Evolutionary conservation across 2,888 invertebrate genomes (phyloP).

Genomic region (Tipula helvola): DNA sequence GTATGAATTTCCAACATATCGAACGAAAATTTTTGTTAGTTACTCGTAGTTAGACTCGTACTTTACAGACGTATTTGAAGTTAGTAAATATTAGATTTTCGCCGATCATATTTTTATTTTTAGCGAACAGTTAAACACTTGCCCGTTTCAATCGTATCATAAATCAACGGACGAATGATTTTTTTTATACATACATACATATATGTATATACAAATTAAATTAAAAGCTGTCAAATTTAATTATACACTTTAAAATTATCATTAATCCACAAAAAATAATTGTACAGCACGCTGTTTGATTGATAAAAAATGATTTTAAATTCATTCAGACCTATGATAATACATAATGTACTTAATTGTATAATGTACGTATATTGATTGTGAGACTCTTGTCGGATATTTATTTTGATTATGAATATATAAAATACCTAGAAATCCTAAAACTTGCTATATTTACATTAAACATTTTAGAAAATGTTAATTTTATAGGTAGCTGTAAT

Average conservation of each 20-base stretch:
- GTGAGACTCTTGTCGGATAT: too few relatives aligned
- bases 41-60: too few relatives aligned
- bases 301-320: not conserved
- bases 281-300: not conserved
- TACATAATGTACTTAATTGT: not conserved
- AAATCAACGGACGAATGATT: not conserved
- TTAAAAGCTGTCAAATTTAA: not conserved
- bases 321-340: not conserved
- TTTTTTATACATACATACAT: too few relatives aligned
- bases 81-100: too few relatives aligned
- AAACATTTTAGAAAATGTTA: not conserved
- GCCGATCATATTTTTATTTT: too few relatives aligned
- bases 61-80: too few relatives aligned
- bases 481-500: not conserved
- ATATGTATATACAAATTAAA: not conserved
- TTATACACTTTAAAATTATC: not conserved
- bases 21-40: too few relatives aligned
- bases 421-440: too few relatives aligned
- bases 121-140: too few relatives aligned
- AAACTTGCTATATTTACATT: not conserved
- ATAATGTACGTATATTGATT: too few relatives aligned
- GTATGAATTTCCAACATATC: too few relatives aligned
- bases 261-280: not conserved
- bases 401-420: too few relatives aligned
- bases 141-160: not conserved